Percentiles rank a stretch among this genome's conserved stretches.
phyloP scores from a whole-genome alignment of 2,888 invertebrate genomes.

The Galerucella calmariensis region DNA sequence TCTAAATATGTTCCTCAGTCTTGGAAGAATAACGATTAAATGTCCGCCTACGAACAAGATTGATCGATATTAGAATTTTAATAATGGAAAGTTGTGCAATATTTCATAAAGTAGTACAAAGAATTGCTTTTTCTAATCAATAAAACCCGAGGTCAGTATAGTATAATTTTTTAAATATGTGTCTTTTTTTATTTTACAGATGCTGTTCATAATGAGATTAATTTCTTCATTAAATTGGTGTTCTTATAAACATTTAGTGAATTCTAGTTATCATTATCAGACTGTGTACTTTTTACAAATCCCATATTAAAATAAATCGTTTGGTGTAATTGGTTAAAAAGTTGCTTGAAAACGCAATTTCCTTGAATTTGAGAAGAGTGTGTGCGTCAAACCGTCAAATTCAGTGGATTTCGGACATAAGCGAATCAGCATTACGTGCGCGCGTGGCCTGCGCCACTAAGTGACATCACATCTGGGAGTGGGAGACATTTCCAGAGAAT shows the following conservation, averaged over 20 bases:
- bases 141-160: background rate
- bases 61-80: background rate
- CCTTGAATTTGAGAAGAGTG: background rate
- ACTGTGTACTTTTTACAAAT: constrained; percentile 53
- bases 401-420: constrained; percentile 1
- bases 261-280: constrained; percentile 57
- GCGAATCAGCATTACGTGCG: background rate
- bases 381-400: background rate
- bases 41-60: background rate
- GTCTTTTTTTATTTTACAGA: constrained; percentile 48
- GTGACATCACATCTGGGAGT: constrained; percentile 30
- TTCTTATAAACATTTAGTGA: constrained; percentile 58
- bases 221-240: constrained; percentile 55
- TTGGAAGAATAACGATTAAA: too few relatives aligned
- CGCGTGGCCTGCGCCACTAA: constrained; percentile 19
- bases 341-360: background rate
- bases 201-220: constrained; percentile 55
- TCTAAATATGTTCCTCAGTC: too few relatives aligned
- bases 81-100: background rate
- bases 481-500: constrained; percentile 21
- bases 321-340: background rate
- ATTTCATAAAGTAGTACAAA: background rate
- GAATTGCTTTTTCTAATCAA: background rate
- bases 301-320: constrained; percentile 39
- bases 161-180: background rate